Conservation (phyloP, 1,140 invertebrate species). For the Drosophila truncata region DNA sequence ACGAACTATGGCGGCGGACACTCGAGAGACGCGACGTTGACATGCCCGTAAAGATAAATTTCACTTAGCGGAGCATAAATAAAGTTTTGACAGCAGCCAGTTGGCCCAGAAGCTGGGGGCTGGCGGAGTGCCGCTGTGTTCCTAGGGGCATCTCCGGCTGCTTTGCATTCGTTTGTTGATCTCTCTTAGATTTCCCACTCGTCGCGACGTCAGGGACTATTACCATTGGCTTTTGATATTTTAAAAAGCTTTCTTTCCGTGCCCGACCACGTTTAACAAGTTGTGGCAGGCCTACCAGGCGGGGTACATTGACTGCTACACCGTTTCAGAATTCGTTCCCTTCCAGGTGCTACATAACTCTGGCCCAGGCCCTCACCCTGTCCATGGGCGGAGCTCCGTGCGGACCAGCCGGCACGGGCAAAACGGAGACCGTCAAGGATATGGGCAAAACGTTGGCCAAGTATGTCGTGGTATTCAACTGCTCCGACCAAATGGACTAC, state of each 20-base stretch:
- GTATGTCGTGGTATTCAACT: constrained; percentile 99
- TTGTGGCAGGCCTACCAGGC: constrained; percentile 28
- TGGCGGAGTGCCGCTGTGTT: constrained; percentile 57
- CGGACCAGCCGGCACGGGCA: constrained; percentile 97
- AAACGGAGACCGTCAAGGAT: constrained; percentile 98
- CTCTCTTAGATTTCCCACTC: constrained; percentile 28
- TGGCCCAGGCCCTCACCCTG: constrained; percentile 97
- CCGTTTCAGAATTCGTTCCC: constrained; percentile 24
- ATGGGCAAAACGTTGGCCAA: constrained; percentile 99
- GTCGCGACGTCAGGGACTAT: constrained; percentile 43
- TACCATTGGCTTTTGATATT: constrained; percentile 60
- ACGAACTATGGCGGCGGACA: constrained; percentile 13
- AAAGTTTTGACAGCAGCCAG: constrained; percentile 72
- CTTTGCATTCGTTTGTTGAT: constrained; percentile 33
- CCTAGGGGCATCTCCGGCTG: constrained; percentile 53
- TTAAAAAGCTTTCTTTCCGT: constrained; percentile 19
- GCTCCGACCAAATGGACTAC: constrained; percentile 99
- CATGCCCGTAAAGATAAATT: constrained; percentile 80
- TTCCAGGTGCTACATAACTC: constrained; percentile 96
- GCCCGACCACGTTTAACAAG: constrained; percentile 37
- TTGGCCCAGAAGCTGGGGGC: constrained; percentile 31
- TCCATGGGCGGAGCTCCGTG: constrained; percentile 98
- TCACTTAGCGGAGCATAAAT: constrained; percentile 80
- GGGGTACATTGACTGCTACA: constrained; percentile 26
- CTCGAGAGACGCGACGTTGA: constrained; percentile 53